phyloP scores from a whole-genome alignment of 2,888 invertebrate species.

The Pyrgus malvae region DNA sequence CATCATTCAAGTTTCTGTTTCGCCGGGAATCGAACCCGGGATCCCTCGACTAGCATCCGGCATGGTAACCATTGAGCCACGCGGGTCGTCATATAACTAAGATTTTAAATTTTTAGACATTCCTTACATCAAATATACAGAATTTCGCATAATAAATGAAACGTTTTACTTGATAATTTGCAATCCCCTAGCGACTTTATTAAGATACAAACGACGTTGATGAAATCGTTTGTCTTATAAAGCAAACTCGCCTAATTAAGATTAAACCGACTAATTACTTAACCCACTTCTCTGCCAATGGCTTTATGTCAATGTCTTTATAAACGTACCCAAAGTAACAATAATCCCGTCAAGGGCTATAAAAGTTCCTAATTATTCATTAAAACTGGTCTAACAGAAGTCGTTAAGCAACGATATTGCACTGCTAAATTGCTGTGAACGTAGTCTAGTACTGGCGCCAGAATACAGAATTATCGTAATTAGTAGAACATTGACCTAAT shows the following conservation, averaged over 20 bases:
- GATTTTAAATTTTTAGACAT: too few species aligned
- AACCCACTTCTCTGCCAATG: not conserved
- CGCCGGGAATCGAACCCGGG: too few species aligned
- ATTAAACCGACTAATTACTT: not conserved
- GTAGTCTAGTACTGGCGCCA: slow-evolving; percentile 13
- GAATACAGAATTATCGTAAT: slow-evolving; percentile 9
- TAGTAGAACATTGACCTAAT: slow-evolving; percentile 10
- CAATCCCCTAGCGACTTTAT: too few species aligned
- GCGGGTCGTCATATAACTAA: too few species aligned
- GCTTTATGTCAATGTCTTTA: not conserved
- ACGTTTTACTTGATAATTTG: too few species aligned
- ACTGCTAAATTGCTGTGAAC: slow-evolving; percentile 12
- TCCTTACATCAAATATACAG: too few species aligned
- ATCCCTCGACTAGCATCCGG: too few species aligned
- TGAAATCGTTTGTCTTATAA: too few species aligned
- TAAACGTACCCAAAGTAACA: slow-evolving; percentile 12
- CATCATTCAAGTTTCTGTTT: too few species aligned
- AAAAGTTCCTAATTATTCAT: slow-evolving; percentile 19
- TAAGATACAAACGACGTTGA: too few species aligned
- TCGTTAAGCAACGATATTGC: slow-evolving; percentile 19
- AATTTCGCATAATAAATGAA: too few species aligned
- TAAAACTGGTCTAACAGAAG: slow-evolving; percentile 12
- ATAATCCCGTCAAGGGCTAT: slow-evolving; percentile 8
- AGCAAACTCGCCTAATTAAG: not conserved
- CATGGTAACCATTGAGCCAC: too few species aligned